These are phyloP conservation scores for Acronicta aceris DNA, from an alignment of 2,888 invertebrate genomes.

Conservation along the genomic window DNA sequence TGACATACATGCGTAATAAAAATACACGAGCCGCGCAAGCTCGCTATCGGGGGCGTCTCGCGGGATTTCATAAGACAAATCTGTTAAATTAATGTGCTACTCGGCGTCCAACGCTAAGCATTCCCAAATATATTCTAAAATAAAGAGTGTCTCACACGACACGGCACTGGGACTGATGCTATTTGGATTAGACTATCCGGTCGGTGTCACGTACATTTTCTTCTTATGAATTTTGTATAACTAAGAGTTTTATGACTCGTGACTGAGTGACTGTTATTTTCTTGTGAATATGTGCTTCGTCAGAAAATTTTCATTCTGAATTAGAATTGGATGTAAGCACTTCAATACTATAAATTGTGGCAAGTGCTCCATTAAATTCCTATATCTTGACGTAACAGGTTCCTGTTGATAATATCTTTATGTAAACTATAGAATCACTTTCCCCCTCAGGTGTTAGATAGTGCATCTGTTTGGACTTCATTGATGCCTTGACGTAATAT, in stretches of 20 bases:
- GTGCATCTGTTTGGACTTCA: constrained; percentile 37
- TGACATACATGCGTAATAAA: constrained; percentile 47
- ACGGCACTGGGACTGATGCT: constrained; percentile 66
- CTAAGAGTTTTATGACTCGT: constrained; percentile 43
- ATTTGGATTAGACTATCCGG: constrained; percentile 72
- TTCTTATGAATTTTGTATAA: constrained; percentile 34
- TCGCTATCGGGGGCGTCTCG: constrained; percentile 51
- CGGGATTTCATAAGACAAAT: constrained; percentile 69
- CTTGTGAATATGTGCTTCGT: constrained; percentile 7
- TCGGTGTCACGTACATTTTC: constrained; percentile 61
- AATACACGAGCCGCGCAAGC: constrained; percentile 40
- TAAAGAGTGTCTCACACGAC: constrained; percentile 64
- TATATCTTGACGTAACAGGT: constrained; percentile 38
- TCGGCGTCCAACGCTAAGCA: constrained; percentile 63
- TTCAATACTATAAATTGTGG: constrained; percentile 16
- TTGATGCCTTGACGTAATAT: constrained; percentile 62
- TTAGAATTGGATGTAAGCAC: constrained; percentile 3
- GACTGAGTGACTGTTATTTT: constrained; percentile 43
- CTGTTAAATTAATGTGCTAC: constrained; percentile 69
- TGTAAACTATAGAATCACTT: constrained; percentile 31
- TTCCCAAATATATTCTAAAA: constrained; percentile 76
- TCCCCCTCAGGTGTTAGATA: constrained; percentile 32
- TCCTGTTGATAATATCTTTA: constrained; percentile 42
- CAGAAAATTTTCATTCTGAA: constrained; percentile 23
- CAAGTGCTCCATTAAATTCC: constrained; percentile 25